Evolutionary conservation across 2,113 vertebrate genomes (phyloP), one percentile per base, ranked within the genome.

Genomic region (Oryzias woworae): DNA sequence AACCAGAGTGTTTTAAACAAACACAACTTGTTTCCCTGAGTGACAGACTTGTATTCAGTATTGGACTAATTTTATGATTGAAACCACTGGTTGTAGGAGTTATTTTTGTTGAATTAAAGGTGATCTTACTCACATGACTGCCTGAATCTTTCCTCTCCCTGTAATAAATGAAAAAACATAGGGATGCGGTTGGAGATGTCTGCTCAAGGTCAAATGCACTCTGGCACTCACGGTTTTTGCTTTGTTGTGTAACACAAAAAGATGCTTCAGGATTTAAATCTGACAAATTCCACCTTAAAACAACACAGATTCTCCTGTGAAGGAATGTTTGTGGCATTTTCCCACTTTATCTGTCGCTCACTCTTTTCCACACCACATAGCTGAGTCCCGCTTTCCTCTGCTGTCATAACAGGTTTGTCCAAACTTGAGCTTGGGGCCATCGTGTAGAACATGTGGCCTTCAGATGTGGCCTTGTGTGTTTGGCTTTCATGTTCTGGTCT

Each of bases 51-150:
- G 77, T 78, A 87, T 69, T 69, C 73, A 76, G 73, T 70, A 69
- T 71, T 63, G 62, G 62, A 82, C 54, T 79, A 56, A 50, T 60
- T 80, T 82, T 75, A 70, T 36, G 66, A 79, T 80, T 87, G 82
- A 66, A 81, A 83, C 74, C 79, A 78, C 79, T 84, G 72, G 76
- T 85, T 89, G 89, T 89, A 86, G 84, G 49, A 82, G 84, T 87
- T 89, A 51, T 84, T 85, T 85, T 51, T 82, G 73, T 86, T 88
- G 64, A 80, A 90, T 89, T 89, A 89, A 89, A 89, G 20, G 65
- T 83, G 68, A 84, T 28, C 26, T 71, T 85, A 84, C 76, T 83
- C 82, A 63, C 70, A 65, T 61, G 17, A 45, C 51, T 62, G 66
- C 77, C 59, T 81, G 16, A 58, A 62, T 18, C 24, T 54, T 82